Evolutionary conservation across 2,888 invertebrate genomes (phyloP).

Genomic region (Alviniconcha strummeri): DNA sequence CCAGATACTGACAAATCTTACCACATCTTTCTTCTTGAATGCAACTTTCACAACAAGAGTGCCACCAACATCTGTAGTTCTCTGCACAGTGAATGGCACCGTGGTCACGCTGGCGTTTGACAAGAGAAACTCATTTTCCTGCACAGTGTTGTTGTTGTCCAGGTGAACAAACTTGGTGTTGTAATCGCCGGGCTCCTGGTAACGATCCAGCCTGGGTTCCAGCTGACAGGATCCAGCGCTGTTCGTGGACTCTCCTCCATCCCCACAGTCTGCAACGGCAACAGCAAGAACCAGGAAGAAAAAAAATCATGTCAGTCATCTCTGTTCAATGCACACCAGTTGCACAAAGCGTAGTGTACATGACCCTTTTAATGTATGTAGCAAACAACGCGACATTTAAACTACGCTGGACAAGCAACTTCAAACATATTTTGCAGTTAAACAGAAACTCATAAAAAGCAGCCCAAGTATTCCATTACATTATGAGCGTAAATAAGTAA

Average conservation of each 20-base stretch:
- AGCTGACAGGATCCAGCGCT: background rate
- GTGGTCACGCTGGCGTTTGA: background rate
- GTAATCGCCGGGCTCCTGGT: constrained; percentile 16
- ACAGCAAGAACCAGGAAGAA: background rate
- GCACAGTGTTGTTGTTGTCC: background rate
- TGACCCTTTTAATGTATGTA: too few species aligned
- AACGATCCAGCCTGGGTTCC: constrained; percentile 27
- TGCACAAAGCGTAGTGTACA: too few species aligned
- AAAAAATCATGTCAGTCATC: background rate
- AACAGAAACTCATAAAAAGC: too few species aligned
- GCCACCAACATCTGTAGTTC: constrained; percentile 37
- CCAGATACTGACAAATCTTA: constrained; percentile 12
- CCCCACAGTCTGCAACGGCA: background rate
- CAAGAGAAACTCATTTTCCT: constrained; percentile 2
- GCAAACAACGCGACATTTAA: too few species aligned
- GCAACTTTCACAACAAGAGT: constrained; percentile 33
- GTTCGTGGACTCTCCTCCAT: background rate
- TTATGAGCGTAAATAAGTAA: too few species aligned
- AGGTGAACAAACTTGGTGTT: constrained; percentile 21
- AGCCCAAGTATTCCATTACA: too few species aligned
- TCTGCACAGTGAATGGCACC: constrained; percentile 37
- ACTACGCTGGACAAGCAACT: too few species aligned
- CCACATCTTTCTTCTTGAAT: constrained; percentile 19
- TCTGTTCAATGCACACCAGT: background rate
- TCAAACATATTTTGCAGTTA: too few species aligned